Base-by-base conservation (phyloP, 1,140 invertebrate species). In the Lineus longissimus region DNA sequence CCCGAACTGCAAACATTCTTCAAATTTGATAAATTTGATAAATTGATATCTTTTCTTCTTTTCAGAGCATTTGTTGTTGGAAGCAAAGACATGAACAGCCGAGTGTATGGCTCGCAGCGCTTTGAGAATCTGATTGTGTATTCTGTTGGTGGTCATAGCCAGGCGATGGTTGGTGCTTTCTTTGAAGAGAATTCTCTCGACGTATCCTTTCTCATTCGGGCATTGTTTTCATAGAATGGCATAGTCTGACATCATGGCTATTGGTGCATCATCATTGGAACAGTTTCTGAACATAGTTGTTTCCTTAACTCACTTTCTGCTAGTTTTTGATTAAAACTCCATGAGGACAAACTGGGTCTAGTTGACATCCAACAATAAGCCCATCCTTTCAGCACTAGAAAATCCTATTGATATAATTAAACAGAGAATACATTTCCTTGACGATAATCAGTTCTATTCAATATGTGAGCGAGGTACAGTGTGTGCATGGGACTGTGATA, bases 101-200 rank as follows among this genome's bases (percentile, higher is more conserved):
- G 89, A 77, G 83, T 97, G 17, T 93, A 90, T 76, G 86, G 88
- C 9, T 75, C 94, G 0, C 85, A 90, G 58, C 89, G 87, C 69
- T 88, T 86, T 61, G 81, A 83, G 15, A 94, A 96, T 63, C 70
- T 84, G 72, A 88, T 73, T 61, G 69, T 82, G 0, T 81, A 84
- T 64, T 86, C 88, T 0, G 75, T 97, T 22, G 89, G 90, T 47
- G 83, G 91, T 29, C 93, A 97, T 77, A 88, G 88, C 0, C 91
- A 95, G 76, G 72, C 79, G 2, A 88, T 98, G 62, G 86, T 95
- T 9, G 87, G 86, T 1, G 89, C 90, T 64, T 96, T 92, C 77
- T 98, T 98, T 83, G 91, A 94, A 76, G 85, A 88, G 62, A 86
- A 92, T 58, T 90, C 87, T 69, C 87, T 95, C 68, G 90, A 97